Base-by-base conservation (phyloP, 1,140 invertebrate species). In the Melitaea cinxia region DNA sequence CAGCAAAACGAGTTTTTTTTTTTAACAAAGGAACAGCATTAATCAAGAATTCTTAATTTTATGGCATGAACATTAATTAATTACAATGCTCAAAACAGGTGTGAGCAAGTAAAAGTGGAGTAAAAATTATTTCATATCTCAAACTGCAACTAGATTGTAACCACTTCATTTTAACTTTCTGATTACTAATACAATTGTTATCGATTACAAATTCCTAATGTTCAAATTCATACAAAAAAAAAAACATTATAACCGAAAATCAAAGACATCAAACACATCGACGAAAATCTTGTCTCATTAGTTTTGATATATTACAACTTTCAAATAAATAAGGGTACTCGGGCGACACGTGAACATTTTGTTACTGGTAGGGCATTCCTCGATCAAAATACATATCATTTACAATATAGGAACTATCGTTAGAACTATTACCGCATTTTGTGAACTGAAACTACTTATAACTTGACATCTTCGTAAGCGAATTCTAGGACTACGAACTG, bases 361-460 rank as follows among this genome's bases (percentile, higher is more conserved):
- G 14, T 17, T 21, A 35, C 52, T 35, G 52, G 52, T 54, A 54
- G 52, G 33, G 35, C 52, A 12, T 35, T 54, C 5, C 28, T 15
- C 17, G 17, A 54, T 35, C 24, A 26, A 17, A 24, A 23, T 17
- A 9, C 49, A 53, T 52, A 33, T 42, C 10, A 35, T 60, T 37
- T 17, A 60, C 33, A 47, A 19, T 24, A 60, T 52, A 60, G 57
- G 57, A 60, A 60, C 57, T 60, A 60, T 60, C 19, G n/a, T 60
- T 50, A 60, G 15, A 60, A 33, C 45, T 52, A 60, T 4, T 50
- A 14, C 23, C 26, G 45, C 57, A 50, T 49, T 23, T 1, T 50
- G 45, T 59, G 28, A 47, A 37, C 12, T 14, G 12, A 26, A 15
- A 19, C 3, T 9, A 17, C 9, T 42, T 19, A 7, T 42, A 6